Conservation (phyloP, 2,113 vertebrate genomes). For the Lamprologus lemairii region DNA sequence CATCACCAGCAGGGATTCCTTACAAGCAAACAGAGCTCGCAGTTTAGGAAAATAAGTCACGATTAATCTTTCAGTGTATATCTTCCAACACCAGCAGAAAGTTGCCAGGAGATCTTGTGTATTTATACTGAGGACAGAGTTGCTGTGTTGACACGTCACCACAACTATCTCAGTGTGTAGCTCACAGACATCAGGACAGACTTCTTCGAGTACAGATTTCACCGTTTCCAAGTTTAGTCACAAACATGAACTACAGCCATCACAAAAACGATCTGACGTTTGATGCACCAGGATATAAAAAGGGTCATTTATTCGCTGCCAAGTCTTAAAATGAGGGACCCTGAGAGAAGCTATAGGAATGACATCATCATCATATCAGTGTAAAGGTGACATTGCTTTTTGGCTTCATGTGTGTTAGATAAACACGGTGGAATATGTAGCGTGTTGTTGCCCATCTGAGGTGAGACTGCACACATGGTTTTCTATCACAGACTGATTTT, state of each 20-base stretch:
- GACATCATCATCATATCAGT: background rate
- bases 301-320: background rate
- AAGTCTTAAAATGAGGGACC: background rate
- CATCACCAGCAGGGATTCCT: background rate
- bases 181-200: background rate
- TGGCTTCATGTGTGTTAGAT: background rate
- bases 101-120: background rate
- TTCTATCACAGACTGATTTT: background rate
- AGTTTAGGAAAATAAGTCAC: background rate
- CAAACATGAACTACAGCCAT: background rate
- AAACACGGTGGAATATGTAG: background rate
- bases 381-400: background rate
- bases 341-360: background rate
- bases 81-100: background rate
- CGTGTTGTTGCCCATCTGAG: background rate
- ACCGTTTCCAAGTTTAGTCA: background rate
- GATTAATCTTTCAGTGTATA: background rate
- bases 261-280: background rate
- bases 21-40: background rate
- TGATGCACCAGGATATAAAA: background rate
- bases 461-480: background rate
- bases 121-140: background rate
- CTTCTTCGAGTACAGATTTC: background rate
- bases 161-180: accelerated
- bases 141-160: background rate